These are phyloP conservation scores for Macroramphosus scolopax DNA, from an alignment of 2,797 vertebrate species.

Conservation along the genomic window DNA sequence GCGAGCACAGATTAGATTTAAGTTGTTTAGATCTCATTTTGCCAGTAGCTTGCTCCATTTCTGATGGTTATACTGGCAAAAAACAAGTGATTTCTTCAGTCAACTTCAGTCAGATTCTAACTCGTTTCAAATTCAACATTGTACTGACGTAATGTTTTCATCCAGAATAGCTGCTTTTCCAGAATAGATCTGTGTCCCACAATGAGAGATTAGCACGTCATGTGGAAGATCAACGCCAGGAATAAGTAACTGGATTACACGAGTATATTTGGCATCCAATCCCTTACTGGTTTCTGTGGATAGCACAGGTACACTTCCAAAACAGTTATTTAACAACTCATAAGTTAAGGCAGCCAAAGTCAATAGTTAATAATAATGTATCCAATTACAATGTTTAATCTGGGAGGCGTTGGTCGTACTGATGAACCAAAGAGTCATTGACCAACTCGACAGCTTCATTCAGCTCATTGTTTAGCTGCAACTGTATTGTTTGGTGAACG, in stretches of 20 bases:
- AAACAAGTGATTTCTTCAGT: too few relatives aligned
- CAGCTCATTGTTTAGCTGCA: too few relatives aligned
- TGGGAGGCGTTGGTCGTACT: not conserved
- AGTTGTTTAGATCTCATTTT: too few relatives aligned
- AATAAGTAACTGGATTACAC: constrained; percentile 40
- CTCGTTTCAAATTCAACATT: not conserved
- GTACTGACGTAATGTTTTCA: not conserved
- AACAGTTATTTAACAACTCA: too few relatives aligned
- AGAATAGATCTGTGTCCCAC: not conserved
- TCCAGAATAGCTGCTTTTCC: not conserved
- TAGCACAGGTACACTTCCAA: not conserved
- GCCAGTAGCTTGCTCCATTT: too few relatives aligned
- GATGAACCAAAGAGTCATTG: too few relatives aligned
- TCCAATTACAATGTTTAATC: too few relatives aligned
- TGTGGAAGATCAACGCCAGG: constrained; percentile 26
- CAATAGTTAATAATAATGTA: not conserved
- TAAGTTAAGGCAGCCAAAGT: too few relatives aligned
- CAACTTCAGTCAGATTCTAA: not conserved
- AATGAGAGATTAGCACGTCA: constrained; percentile 36
- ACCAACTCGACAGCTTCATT: too few relatives aligned
- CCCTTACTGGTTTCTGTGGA: constrained; percentile 24
- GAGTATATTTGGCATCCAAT: constrained; percentile 2
- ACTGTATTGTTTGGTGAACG: too few relatives aligned
- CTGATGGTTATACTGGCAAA: too few relatives aligned
- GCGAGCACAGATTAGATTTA: too few relatives aligned